Base-by-base conservation (phyloP, 2,888 invertebrate species). In the Agrochola circellaris region DNA sequence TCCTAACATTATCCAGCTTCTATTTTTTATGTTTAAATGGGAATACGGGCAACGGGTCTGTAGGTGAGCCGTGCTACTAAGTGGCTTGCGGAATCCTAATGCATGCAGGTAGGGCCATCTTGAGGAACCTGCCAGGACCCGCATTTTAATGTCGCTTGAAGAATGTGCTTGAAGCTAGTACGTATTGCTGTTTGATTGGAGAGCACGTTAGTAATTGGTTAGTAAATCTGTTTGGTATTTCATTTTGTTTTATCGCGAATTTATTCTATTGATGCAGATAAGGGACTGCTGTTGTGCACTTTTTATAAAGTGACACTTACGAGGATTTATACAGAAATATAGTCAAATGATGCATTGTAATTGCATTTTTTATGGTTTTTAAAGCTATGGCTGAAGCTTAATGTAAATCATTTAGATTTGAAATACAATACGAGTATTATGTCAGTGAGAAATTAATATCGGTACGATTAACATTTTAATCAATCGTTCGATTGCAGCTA, bases 11-110 rank as follows among this genome's bases (percentile, higher is more conserved):
- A 94, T 91, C 91, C 93, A 93, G 93, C 93, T 86, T 95, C 94
- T 95, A 95, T 95, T 96, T 96, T 96, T 96, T 96, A 95, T 93
- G 88, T 89, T 91, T 91, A 93, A 93, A 94, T 94, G 93, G 92
- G 94, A 96, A 96, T 96, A 96, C 96, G 96, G 96, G 96, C 96
- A 96, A 95, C 95, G 92, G 96, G 96, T 96, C 95, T 96, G 94
- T 96, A 96, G 96, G 96, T 96, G 95, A 96, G 94, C 88, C 89
- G 85, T 87, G 83, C 88, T 87, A 87, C 89, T 94, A 94, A 94
- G 94, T 93, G 93, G 91, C 91, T 92, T 92, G 93, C 92, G 93
- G 95, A 95, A 93, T 95, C 93, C 95, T 95, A 95, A 96, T 94
- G 92, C 93, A 95, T 95, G 94, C 95, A 95, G 95, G 95, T 94